Percentiles rank a stretch among this genome's conserved stretches.
phyloP scores from a whole-genome alignment of 2,888 invertebrate genomes.

The Dryocosmus kuriphilus region DNA sequence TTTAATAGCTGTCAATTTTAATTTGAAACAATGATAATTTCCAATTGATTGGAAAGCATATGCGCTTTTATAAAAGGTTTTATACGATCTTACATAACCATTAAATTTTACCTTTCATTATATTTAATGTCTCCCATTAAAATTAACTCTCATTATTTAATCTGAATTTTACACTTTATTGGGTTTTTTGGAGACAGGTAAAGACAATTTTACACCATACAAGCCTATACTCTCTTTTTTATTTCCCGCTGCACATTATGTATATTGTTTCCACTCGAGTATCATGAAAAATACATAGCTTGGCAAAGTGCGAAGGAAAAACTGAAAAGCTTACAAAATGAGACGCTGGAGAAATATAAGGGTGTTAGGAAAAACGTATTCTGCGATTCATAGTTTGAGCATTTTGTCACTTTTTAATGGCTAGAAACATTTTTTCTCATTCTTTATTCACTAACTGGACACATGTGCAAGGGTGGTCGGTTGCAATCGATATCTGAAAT shows the following conservation, averaged over 20 bases:
- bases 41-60: too few relatives aligned
- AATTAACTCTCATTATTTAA: not conserved
- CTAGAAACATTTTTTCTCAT: not conserved
- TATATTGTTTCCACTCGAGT: not conserved
- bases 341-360: not conserved
- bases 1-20: too few relatives aligned
- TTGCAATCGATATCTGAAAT: conserved; percentile 9
- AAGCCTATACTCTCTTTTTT: not conserved
- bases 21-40: too few relatives aligned
- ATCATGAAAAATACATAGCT: conserved; percentile 26
- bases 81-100: too few relatives aligned
- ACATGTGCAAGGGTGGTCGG: not conserved
- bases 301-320: conserved; percentile 2
- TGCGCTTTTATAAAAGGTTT: too few relatives aligned
- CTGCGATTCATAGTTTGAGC: not conserved
- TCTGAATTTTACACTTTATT: not conserved
- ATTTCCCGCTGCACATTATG: conserved; percentile 6
- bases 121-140: not conserved
- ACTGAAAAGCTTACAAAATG: conserved; percentile 14
- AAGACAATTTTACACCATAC: not conserved
- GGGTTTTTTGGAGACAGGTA: not conserved
- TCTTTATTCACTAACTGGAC: not conserved
- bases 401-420: not conserved
- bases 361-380: not conserved
- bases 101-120: too few relatives aligned